A percentile compares a stretch with the other conserved stretches of the same genome.
phyloP scores from a whole-genome alignment of 2,888 invertebrate species.

The Entomobrya proxima region DNA sequence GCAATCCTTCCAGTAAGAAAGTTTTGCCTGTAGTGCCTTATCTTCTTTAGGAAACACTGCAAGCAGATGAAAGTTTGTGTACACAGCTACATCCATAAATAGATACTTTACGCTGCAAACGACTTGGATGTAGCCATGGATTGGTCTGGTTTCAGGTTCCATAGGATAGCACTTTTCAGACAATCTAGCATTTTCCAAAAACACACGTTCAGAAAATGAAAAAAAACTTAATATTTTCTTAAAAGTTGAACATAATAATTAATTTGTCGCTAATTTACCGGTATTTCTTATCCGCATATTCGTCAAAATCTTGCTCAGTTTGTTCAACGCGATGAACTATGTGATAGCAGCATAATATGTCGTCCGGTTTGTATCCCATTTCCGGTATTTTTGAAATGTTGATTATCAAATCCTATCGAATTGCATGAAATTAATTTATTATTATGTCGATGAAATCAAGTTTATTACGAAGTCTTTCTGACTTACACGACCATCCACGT shows the following conservation, averaged over 20 bases:
- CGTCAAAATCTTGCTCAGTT: background rate
- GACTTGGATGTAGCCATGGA: slow-evolving; percentile 34
- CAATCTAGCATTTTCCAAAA: background rate
- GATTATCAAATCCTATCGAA: background rate
- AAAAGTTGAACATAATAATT: background rate
- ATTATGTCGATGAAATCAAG: background rate
- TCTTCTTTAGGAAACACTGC: background rate
- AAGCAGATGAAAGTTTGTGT: slow-evolving; percentile 52
- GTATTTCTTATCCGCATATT: background rate
- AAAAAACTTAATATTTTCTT: background rate
- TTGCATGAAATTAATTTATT: background rate
- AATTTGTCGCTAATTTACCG: too few species aligned
- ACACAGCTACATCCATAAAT: background rate
- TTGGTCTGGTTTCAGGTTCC: slow-evolving; percentile 32
- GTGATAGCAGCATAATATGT: background rate
- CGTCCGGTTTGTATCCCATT: background rate
- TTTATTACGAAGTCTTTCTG: background rate
- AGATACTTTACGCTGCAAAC: background rate
- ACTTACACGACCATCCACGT: background rate
- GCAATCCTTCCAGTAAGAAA: slow-evolving; percentile 20
- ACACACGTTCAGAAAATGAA: background rate
- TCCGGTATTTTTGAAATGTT: background rate
- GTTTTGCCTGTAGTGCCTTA: background rate
- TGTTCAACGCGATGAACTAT: background rate
- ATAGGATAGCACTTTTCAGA: slow-evolving; percentile 44